phyloP scores from a whole-genome alignment of 92 coral and sea anemone genomes.

The Isaurus tuberculatus region DNA sequence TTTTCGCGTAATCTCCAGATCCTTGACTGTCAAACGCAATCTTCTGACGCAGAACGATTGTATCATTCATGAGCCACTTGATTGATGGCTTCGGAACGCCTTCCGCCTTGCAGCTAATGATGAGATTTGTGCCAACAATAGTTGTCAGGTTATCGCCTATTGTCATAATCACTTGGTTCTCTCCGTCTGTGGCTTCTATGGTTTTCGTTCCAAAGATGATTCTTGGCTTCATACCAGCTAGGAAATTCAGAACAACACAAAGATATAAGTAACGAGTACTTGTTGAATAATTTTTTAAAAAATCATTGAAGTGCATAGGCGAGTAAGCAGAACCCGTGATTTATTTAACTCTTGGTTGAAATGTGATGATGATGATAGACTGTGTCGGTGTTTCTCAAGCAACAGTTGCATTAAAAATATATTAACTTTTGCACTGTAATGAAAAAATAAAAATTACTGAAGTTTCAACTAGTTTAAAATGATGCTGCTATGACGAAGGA shows the following conservation, averaged over 20 bases:
- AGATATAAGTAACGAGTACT: too few species aligned
- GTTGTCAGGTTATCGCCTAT: conserved; percentile 90
- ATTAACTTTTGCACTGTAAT: too few species aligned
- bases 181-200: conserved; percentile 79
- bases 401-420: too few species aligned
- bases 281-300: too few species aligned
- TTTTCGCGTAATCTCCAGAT: conserved; percentile 57
- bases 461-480: too few species aligned
- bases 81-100: conserved; percentile 80
- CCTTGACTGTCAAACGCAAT: conserved; percentile 34
- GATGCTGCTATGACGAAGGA: too few species aligned
- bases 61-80: conserved; percentile 77
- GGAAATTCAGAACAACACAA: not conserved
- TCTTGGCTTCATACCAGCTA: conserved; percentile 69
- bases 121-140: conserved; percentile 84
- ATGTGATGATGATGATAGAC: too few species aligned
- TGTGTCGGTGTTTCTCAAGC: too few species aligned
- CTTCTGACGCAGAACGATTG: conserved; percentile 41
- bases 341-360: too few species aligned
- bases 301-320: too few species aligned
- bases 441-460: too few species aligned
- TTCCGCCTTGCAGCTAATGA: conserved; percentile 68
- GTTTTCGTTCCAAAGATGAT: conserved; percentile 58
- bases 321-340: too few species aligned
- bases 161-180: conserved; percentile 71